Evolutionary conservation across 2,113 vertebrate species (phyloP).

Genomic region (Lophochroa leadbeateri): DNA sequence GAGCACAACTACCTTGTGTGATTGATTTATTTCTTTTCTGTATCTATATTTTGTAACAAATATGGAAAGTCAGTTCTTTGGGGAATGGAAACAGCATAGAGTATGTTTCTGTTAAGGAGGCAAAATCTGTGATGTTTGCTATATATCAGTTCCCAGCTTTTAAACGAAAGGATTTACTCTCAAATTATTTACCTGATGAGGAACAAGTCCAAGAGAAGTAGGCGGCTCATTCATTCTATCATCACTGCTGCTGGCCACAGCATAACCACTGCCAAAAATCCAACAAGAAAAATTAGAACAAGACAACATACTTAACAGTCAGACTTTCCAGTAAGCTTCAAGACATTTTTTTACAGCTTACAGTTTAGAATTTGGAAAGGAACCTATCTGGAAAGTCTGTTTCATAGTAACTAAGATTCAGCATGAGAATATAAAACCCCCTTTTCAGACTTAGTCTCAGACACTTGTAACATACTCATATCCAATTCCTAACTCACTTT

Average conservation of each 20-base stretch:
- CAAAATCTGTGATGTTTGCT: not conserved
- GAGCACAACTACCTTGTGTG: not conserved
- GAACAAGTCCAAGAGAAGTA: slow-evolving; percentile 93
- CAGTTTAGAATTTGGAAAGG: not conserved
- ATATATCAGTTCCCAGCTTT: not conserved
- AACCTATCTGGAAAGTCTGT: not conserved
- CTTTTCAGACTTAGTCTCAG: not conserved
- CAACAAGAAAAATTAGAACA: slow-evolving; percentile 8
- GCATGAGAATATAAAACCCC: not conserved
- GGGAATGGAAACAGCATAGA: not conserved
- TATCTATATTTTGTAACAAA: not conserved
- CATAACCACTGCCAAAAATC: slow-evolving; percentile 86
- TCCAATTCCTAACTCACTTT: not conserved
- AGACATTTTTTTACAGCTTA: not conserved
- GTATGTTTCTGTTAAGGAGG: not conserved
- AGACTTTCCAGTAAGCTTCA: not conserved
- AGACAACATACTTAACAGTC: not conserved
- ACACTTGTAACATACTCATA: not conserved
- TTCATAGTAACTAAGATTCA: not conserved
- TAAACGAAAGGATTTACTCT: not conserved
- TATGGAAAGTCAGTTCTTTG: accelerated
- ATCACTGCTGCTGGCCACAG: slow-evolving; percentile 96
- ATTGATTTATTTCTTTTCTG: not conserved
- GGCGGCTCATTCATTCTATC: slow-evolving; percentile 98
- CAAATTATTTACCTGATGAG: slow-evolving; percentile 89